Conservation (phyloP, 2,113 vertebrate species). For the Gymnogyps californianus region DNA sequence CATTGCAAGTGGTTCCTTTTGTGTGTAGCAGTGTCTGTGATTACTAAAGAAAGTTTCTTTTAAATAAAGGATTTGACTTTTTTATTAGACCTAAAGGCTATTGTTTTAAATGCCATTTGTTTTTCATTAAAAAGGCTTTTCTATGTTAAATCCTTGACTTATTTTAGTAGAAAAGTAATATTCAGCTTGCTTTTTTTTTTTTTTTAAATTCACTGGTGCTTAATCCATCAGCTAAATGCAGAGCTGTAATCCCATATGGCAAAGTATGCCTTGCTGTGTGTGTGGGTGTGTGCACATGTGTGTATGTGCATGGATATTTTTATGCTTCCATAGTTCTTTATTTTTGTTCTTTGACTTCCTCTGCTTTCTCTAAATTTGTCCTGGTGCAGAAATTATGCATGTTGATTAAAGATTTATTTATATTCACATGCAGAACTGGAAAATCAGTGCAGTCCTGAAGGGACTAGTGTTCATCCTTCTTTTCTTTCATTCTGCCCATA, state of each 20-base stretch:
- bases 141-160: constrained; percentile 28
- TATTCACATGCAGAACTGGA: background rate
- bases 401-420: background rate
- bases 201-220: background rate
- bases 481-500: background rate
- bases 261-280: background rate
- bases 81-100: constrained; percentile 26
- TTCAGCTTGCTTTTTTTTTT: background rate
- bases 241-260: background rate
- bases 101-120: constrained; percentile 60
- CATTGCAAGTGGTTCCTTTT: background rate
- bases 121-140: constrained; percentile 61
- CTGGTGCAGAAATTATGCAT: background rate
- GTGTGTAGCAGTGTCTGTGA: background rate
- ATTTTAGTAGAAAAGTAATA: constrained; percentile 37
- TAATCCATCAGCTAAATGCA: constrained; percentile 11
- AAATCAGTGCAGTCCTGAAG: background rate
- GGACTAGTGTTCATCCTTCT: background rate
- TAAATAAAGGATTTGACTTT: constrained; percentile 14
- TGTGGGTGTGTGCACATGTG: background rate
- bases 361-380: background rate
- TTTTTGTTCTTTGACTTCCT: background rate
- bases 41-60: background rate
- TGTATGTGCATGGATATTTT: background rate
- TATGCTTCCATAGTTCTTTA: background rate